Base-by-base conservation (phyloP, 2,113 vertebrate species). In the Eudyptes chrysolophus region DNA sequence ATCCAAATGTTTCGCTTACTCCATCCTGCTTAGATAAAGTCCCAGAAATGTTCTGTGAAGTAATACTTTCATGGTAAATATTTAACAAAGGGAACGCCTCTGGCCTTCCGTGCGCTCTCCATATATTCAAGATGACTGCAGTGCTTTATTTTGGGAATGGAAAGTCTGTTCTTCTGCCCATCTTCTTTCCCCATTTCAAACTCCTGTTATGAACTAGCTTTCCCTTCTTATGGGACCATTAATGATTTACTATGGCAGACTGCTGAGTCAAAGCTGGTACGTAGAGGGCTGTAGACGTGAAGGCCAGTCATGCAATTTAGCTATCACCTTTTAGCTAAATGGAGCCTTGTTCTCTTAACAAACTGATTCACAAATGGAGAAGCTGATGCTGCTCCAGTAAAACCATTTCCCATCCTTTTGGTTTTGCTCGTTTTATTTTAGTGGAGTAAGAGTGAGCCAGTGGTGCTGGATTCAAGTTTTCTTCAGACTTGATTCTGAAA, bases 21-120 rank as follows among this genome's bases (percentile, higher is more conserved):
- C 74, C 72, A 17, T 51, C 38, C 36, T 25, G 61, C 87, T 84
- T 80, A 94, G 95, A 89, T 16, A 44, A 94, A 93, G 69, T 89
- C 65, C 74, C 62, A 95, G 95, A 86, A 95, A 94, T 81, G 76
- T 54, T 89, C 46, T 66, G 66, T 77, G 82, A 95, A 89, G 32
- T 44, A 48, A 89, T 93, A 68, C 29, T 78, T 11, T 19, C 11
- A 14, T 40, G 22, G 92, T 97, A 96, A 97, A 98, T 97, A 97
- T 97, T 98, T 97, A 96, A 96, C 88, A 87, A 90, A 72, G 57
- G 30, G 74, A 92, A 92, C 0, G 60, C 75, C 82, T 95, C 70
- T 0, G 0, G 57, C 49, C 54, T 66, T 62, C 90, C 2, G 2
- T 17, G 32, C 0, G 3, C 69, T 65, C 26, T 87, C 61, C 76